Conservation (phyloP, 2,888 invertebrate genomes). For the Digitonthophagus gazella region DNA sequence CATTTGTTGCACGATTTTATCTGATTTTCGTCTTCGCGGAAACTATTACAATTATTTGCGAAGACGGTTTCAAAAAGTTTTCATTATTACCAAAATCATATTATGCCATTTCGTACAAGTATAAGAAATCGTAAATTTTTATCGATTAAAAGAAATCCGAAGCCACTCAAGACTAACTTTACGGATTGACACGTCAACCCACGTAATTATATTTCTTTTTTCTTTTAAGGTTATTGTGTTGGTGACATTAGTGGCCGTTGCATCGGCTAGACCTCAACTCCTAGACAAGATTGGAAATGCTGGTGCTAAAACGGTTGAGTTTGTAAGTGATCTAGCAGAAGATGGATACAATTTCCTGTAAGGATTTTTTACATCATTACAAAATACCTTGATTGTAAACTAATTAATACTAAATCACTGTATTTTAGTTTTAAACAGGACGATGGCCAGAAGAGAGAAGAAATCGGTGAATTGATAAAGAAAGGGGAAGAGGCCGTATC, state of each 20-base stretch:
- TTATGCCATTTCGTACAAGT: no score
- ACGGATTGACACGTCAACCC: no score
- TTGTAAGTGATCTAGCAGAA: neutral
- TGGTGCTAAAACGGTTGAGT: neutral
- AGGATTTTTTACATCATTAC: neutral
- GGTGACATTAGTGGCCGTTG: neutral
- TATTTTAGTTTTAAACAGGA: slow-evolving; percentile 51
- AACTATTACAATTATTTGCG: no score
- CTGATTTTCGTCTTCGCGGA: no score
- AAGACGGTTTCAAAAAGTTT: no score
- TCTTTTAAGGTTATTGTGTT: neutral
- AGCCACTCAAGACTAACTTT: no score
- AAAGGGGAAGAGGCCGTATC: slow-evolving; percentile 53
- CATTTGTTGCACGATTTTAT: no score
- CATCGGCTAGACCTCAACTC: neutral
- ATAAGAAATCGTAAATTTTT: no score
- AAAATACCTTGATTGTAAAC: no score
- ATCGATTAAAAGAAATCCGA: no score
- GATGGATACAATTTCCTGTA: neutral
- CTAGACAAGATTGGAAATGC: neutral
- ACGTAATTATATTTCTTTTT: no score
- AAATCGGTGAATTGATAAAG: slow-evolving; percentile 50
- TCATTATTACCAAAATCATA: no score
- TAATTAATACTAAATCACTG: neutral
- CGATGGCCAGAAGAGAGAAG: slow-evolving; percentile 50